Percentiles rank a stretch among this genome's conserved stretches.
Evolutionary conservation across 2,888 invertebrate species (phyloP).

Genomic region (Pollenia angustigena): DNA sequence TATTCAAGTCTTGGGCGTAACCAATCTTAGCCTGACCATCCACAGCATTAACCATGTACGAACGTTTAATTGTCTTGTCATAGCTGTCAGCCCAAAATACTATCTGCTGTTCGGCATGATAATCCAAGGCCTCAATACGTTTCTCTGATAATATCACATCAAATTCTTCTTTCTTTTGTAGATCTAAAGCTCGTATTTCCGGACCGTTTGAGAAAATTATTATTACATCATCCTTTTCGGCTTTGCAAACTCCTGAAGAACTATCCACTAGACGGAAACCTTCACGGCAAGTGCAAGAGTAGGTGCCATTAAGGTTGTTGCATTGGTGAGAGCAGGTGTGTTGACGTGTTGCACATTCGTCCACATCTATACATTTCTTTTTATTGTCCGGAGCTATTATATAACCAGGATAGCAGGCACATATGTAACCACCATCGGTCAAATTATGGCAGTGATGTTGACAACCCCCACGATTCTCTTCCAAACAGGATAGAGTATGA

Average conservation of each 20-base stretch:
- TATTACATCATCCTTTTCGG: constrained; percentile 87
- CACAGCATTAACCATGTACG: constrained; percentile 92
- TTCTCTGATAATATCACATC: constrained; percentile 93
- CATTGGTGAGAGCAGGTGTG: constrained; percentile 98
- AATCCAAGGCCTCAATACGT: constrained; percentile 95
- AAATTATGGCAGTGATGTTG: constrained; percentile 96
- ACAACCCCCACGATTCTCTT: constrained; percentile 90
- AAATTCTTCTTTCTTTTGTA: constrained; percentile 88
- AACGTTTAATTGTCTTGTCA: constrained; percentile 95
- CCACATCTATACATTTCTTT: constrained; percentile 94
- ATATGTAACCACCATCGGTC: constrained; percentile 93
- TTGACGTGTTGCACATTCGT: constrained; percentile 93
- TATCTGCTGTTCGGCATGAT: constrained; percentile 92
- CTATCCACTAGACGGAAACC: constrained; percentile 92
- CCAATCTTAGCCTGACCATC: constrained; percentile 92
- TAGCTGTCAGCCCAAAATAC: constrained; percentile 98
- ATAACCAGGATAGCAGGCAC: constrained; percentile 94
- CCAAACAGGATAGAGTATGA: constrained; percentile 87
- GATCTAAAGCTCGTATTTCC: constrained; percentile 91
- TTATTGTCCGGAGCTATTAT: constrained; percentile 91
- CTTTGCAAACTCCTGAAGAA: constrained; percentile 93
- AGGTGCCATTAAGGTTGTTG: constrained; percentile 95
- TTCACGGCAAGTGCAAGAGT: constrained; percentile 93
- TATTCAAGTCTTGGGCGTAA: constrained; percentile 93
- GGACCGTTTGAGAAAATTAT: constrained; percentile 92